Evolutionary conservation across 92 coral and sea anemone species (phyloP), one percentile per base, ranked within the genome.

Genomic region (Chrysogorgia sp.): DNA sequence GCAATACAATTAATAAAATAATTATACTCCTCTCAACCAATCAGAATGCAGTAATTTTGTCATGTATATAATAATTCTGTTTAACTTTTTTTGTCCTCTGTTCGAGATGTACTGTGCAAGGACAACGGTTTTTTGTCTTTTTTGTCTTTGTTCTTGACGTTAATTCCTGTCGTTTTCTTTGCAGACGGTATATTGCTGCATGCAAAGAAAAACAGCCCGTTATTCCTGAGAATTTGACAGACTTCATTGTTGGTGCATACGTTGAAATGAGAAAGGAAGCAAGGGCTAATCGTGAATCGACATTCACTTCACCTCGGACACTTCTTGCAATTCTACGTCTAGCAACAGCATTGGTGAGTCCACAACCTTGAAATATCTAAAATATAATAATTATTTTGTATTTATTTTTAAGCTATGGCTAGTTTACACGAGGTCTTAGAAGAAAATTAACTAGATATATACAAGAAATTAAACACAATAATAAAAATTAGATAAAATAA

Each of bases 201-300:
- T 94, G 98, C 67, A 91, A 94, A 66, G 98, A 94, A 57, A 94
- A 94, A 67, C 97, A 92, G 50, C 98, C 98, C 8, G 83, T 89
- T 40, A 87, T 91, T 29, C 98, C 98, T 10, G 90, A 90, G 34
- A 81, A 84, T 7, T 66, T 94, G 47, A 88, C 97, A 26, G 98
- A 94, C 64, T 92, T 85, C 86, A 90, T 94, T 47, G 98, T 94
- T 49, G 92, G 98, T 79, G 98, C 97, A 33, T 94, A 94, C 28
- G 98, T 94, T 21, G 98, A 94, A 64, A 94, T 94, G 98, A 87
- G 98, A 28, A 94, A 94, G 58, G 98, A 94, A 67, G 98, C 98
- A 19, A 87, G 98, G 58, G 89, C 89, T 19, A 94, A 69, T 71
- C 82, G 87, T 22, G 98, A 94, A 83, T 92, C 96, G 74, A 94